A percentile compares a stretch with the other conserved stretches of the same genome.
Conservation (phyloP, 2,888 invertebrate genomes). For the Brachyptera risi region DNA sequence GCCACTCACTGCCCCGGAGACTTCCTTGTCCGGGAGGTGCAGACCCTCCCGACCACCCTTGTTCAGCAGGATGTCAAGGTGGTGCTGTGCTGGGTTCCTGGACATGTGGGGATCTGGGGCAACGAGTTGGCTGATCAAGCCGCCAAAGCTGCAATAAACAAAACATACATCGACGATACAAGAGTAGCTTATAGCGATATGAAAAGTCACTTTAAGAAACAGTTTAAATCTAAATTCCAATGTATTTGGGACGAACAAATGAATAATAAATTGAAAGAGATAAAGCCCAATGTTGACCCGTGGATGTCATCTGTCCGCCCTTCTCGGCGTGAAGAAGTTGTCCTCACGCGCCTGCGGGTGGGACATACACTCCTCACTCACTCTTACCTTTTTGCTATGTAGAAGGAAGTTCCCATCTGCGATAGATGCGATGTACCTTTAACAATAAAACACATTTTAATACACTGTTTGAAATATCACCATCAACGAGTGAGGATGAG, state of each 20-base stretch:
- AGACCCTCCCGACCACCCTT: constrained; percentile 1
- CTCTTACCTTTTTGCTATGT: constrained; percentile 2
- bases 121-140: constrained; percentile 14
- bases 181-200: constrained; percentile 6
- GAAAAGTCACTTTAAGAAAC: background rate
- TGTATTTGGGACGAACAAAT: background rate
- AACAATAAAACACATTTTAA: too few species aligned
- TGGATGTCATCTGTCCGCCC: constrained; percentile 1
- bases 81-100: constrained; percentile 17
- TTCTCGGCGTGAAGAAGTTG: constrained; percentile 3
- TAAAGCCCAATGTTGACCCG: background rate
- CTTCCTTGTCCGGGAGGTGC: background rate
- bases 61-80: background rate
- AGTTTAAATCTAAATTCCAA: background rate
- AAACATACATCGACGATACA: background rate
- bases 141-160: background rate
- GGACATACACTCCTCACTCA: constrained; percentile 1
- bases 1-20: background rate
- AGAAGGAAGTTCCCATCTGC: too few species aligned
- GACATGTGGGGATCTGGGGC: constrained; percentile 18
- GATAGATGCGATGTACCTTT: too few species aligned
- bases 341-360: background rate
- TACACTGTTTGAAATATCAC: too few species aligned
- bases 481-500: too few species aligned
- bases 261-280: constrained; percentile 7